These are phyloP conservation scores for Epirrita christyi DNA, from an alignment of 2,888 invertebrate species.

Conservation along the genomic window DNA sequence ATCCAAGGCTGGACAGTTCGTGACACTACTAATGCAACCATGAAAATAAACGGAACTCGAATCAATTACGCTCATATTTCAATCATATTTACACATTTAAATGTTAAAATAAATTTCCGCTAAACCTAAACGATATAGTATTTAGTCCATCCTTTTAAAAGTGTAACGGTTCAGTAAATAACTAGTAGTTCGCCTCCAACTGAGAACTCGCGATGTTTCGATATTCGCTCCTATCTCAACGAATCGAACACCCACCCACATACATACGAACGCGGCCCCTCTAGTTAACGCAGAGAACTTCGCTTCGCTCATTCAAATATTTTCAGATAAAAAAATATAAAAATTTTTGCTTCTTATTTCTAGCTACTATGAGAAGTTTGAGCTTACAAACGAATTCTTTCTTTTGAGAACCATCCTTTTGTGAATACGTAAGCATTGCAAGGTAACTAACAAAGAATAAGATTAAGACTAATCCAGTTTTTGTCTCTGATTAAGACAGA, in stretches of 20 bases:
- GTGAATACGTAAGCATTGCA: too few relatives aligned
- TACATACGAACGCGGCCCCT: too few relatives aligned
- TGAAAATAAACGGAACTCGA: slow-evolving; percentile 27
- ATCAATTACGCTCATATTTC: slow-evolving; percentile 11
- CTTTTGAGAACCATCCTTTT: too few relatives aligned
- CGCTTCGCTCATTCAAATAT: too few relatives aligned
- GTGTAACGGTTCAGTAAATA: not conserved
- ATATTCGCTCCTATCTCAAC: too few relatives aligned
- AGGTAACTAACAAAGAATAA: not conserved
- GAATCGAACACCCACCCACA: too few relatives aligned
- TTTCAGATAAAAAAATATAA: too few relatives aligned
- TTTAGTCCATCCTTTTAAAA: not conserved
- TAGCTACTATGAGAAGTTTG: too few relatives aligned
- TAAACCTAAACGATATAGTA: not conserved
- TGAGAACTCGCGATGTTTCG: too few relatives aligned
- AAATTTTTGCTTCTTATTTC: too few relatives aligned
- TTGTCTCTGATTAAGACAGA: slow-evolving; percentile 24
- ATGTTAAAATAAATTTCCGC: slow-evolving; percentile 14
- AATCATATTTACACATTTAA: slow-evolving; percentile 21
- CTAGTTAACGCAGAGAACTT: too few relatives aligned
- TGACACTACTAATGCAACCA: slow-evolving; percentile 44
- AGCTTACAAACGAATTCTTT: too few relatives aligned
- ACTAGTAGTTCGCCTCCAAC: not conserved
- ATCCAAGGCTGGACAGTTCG: slow-evolving; percentile 58
- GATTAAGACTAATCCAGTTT: slow-evolving; percentile 29